Base-by-base conservation (phyloP, 1,140 invertebrate genomes). In the Diabrotica virgifera region DNA sequence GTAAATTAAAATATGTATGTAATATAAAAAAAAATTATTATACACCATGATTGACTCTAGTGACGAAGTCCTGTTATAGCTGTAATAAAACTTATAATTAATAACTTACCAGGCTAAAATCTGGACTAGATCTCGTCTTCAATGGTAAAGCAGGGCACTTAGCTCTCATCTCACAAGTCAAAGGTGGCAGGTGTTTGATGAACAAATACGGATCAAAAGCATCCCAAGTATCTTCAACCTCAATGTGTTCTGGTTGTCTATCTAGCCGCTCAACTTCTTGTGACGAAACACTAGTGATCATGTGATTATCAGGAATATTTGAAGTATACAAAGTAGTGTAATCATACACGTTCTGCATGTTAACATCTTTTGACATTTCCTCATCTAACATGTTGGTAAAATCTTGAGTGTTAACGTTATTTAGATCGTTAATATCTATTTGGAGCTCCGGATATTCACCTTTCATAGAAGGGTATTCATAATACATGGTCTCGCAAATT, bases 61-160 rank as follows among this genome's bases (percentile, higher is more conserved):
- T n/a, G n/a, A n/a, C n/a, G n/a, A n/a, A n/a, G n/a, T n/a, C n/a
- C n/a, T n/a, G n/a, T n/a, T n/a, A n/a, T n/a, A n/a, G n/a, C n/a
- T n/a, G n/a, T n/a, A 38, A 60, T 54, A 10, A 57, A 35, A 13
- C 24, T 24, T 4, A 24, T 4, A 24, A 24, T 24, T 24, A 24
- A 63, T 13, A 50, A 84, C 87, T 83, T 80, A 97, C 96, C 54
- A 98, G 84, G 75, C 94, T 95, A 76, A 96, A 97, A 77, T 96
- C 91, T 0, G 95, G 95, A 74, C 93, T 95, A 74, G 92, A 94
- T 63, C 95, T 80, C 0, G 95, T 98, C 81, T 95, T 96, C 13
- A 97, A 81, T 0, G 96, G 96, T 51, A 98, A 81, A 11, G 95
- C 95, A 9, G 96, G 95, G 76, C 89, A 91, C 65, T 93, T 84